These are phyloP conservation scores for Bos javanicus DNA, from an alignment of 2,113 vertebrate genomes.

Conservation along the genomic window DNA sequence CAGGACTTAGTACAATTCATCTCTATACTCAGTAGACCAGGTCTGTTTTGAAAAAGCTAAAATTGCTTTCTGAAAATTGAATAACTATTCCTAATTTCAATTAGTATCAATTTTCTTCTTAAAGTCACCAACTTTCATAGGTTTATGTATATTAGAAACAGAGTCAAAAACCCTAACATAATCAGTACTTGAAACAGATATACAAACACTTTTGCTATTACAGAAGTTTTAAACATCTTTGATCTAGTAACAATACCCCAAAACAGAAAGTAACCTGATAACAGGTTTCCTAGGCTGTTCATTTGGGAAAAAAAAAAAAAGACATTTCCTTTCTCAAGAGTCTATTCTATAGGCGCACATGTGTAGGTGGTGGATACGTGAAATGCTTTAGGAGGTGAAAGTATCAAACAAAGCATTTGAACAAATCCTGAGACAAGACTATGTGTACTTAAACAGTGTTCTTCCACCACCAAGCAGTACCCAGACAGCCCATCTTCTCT, in stretches of 20 bases:
- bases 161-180: neutral
- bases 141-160: neutral
- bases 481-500: neutral
- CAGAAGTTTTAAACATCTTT: neutral
- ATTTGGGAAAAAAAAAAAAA: neutral
- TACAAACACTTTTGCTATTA: neutral
- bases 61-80: neutral
- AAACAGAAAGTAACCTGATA: neutral
- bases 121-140: neutral
- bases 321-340: neutral
- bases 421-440: neutral
- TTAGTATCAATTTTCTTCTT: neutral
- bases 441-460: neutral
- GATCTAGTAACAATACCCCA: neutral
- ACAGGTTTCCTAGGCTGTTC: neutral
- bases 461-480: neutral
- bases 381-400: neutral
- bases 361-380: neutral
- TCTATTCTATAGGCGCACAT: rapidly evolving
- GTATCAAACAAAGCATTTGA: neutral
- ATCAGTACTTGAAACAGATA: neutral
- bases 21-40: neutral
- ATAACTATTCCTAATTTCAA: neutral
- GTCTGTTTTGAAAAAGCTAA: neutral
- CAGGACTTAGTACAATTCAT: neutral